Percentiles rank a stretch among this genome's conserved stretches.
Evolutionary conservation across 2,113 vertebrate species (phyloP).

Genomic region (Accipiter virgatus): DNA sequence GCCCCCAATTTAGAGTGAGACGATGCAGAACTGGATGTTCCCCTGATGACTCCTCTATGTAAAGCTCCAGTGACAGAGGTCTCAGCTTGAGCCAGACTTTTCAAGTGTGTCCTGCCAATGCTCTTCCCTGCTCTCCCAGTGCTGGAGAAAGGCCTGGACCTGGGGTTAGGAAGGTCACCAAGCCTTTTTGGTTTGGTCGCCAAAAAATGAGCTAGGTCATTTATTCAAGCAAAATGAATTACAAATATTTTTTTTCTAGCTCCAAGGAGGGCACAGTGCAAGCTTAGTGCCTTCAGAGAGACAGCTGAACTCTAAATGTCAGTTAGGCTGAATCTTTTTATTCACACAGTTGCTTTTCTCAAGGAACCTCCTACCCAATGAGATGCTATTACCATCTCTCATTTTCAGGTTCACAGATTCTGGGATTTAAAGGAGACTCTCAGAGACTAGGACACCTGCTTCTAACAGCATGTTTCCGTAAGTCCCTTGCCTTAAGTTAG

Average conservation of each 20-base stretch:
- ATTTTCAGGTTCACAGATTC: neutral
- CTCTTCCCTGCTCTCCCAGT: neutral
- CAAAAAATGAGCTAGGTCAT: neutral
- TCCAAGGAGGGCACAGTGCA: neutral
- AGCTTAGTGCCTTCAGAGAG: neutral
- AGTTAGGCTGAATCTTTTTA: neutral
- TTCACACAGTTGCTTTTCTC: neutral
- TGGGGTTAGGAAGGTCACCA: neutral
- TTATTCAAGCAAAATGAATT: neutral
- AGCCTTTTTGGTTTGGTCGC: neutral
- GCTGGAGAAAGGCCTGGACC: neutral
- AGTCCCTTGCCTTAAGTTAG: neutral
- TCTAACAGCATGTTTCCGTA: neutral
- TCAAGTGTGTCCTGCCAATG: neutral
- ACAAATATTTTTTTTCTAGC: neutral
- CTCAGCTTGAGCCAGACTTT: neutral
- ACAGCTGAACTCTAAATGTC: neutral
- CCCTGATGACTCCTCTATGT: neutral
- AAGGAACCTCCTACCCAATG: neutral
- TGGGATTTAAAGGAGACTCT: neutral
- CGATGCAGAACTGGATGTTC: neutral
- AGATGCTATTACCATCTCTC: neutral
- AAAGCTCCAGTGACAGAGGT: neutral
- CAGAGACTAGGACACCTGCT: neutral
- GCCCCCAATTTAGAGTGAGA: neutral